phyloP scores from a whole-genome alignment of 35 echinoderm and acorn worm genomes.

The Strongylocentrotus purpuratus region DNA sequence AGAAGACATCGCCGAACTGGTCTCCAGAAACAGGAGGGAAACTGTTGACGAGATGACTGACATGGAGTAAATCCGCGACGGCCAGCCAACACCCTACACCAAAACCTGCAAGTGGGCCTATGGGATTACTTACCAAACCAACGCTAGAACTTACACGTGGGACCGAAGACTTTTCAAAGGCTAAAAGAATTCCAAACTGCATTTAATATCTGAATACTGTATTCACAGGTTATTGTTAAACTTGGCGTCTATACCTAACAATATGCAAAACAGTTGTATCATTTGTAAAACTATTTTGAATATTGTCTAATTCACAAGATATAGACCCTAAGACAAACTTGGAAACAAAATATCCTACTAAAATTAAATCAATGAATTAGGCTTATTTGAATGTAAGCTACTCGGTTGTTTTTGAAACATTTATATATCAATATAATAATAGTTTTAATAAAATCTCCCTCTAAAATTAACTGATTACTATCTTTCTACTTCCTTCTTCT shows the following conservation, averaged over 20 bases:
- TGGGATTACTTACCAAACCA: background rate
- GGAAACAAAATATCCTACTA: too few relatives aligned
- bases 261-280: background rate
- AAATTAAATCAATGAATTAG: too few relatives aligned
- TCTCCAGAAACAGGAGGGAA: slow-evolving; percentile 37
- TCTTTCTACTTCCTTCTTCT: background rate
- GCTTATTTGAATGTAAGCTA: background rate
- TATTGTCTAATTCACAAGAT: too few relatives aligned
- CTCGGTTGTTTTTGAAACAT: background rate
- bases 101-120: background rate
- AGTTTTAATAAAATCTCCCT: too few relatives aligned
- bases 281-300: background rate
- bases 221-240: background rate
- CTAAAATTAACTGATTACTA: background rate
- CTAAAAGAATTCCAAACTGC: too few relatives aligned
- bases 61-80: background rate
- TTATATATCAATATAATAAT: background rate
- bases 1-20: background rate
- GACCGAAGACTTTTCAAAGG: background rate
- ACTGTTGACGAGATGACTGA: background rate
- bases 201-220: too few relatives aligned
- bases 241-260: background rate
- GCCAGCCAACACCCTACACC: background rate
- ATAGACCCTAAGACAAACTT: too few relatives aligned
- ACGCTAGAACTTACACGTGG: background rate